phyloP scores from a whole-genome alignment of 2,113 vertebrate species.

The Grantiella picta region DNA sequence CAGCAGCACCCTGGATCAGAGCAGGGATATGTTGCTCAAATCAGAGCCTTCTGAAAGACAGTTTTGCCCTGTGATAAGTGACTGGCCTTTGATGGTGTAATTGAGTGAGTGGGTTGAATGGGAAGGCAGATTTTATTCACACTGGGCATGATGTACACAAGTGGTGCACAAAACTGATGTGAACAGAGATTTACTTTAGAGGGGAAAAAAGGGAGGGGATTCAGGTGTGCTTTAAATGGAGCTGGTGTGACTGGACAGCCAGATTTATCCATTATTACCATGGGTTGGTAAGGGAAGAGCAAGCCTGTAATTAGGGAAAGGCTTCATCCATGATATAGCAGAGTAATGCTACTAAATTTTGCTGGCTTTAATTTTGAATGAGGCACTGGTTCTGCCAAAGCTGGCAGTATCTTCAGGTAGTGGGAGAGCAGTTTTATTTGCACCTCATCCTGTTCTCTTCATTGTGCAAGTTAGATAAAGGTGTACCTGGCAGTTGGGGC shows the following conservation, averaged over 20 bases:
- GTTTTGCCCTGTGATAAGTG: background rate
- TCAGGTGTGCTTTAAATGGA: background rate
- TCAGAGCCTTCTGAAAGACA: background rate
- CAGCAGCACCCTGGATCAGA: background rate
- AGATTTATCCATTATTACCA: background rate
- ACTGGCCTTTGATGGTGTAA: background rate
- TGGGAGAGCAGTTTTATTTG: background rate
- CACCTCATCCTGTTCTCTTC: background rate
- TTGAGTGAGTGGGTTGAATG: background rate
- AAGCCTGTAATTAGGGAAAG: background rate
- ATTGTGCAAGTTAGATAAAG: background rate
- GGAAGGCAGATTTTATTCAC: background rate
- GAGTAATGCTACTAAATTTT: background rate
- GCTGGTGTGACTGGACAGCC: background rate
- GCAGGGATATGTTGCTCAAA: background rate
- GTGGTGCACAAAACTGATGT: fast-evolving
- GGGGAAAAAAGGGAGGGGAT: background rate
- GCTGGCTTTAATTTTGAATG: background rate
- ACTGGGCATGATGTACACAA: background rate
- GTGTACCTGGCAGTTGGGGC: background rate
- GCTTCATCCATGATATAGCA: background rate
- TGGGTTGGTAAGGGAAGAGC: background rate
- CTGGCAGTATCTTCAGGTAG: background rate
- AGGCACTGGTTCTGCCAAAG: background rate
- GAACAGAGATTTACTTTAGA: background rate